These are phyloP conservation scores for Beaufortia kweichowensis DNA, from an alignment of 2,113 vertebrate genomes.

Conservation along the genomic window DNA sequence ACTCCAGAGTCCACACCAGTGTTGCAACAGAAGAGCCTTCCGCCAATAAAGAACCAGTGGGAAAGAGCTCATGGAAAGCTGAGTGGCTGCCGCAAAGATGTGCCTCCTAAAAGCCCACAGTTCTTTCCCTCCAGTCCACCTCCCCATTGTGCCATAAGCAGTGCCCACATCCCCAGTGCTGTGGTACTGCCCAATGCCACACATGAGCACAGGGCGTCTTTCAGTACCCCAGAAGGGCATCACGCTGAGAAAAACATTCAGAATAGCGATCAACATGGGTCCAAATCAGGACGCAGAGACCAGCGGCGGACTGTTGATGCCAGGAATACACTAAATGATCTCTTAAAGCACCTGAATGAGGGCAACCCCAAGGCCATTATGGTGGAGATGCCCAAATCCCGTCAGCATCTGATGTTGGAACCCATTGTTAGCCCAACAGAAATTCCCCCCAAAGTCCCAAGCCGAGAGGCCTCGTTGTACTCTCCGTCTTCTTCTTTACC, in stretches of 20 bases:
- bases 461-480: constrained; percentile 92
- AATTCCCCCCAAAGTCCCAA: constrained; percentile 92
- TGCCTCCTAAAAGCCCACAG: constrained; percentile 83
- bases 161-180: constrained; percentile 92
- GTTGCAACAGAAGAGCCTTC: constrained; percentile 91
- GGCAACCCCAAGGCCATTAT: constrained; percentile 88
- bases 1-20: constrained; percentile 96
- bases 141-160: constrained; percentile 83
- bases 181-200: constrained; percentile 97
- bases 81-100: constrained; percentile 82
- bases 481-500: constrained; percentile 95
- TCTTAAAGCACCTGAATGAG: constrained; percentile 95
- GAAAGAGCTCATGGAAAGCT: constrained; percentile 82
- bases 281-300: constrained; percentile 86
- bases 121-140: constrained; percentile 88
- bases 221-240: constrained; percentile 83
- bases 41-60: constrained; percentile 89
- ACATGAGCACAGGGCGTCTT: constrained; percentile 84
- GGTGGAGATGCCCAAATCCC: constrained; percentile 84
- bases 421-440: constrained; percentile 89
- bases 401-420: constrained; percentile 90
- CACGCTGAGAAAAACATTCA: constrained; percentile 86
- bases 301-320: constrained; percentile 91
- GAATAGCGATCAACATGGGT: constrained; percentile 79
- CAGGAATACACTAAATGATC: constrained; percentile 93